Evolutionary conservation across 2,113 vertebrate species (phyloP).

Genomic region (Thryonomys swinderianus): DNA sequence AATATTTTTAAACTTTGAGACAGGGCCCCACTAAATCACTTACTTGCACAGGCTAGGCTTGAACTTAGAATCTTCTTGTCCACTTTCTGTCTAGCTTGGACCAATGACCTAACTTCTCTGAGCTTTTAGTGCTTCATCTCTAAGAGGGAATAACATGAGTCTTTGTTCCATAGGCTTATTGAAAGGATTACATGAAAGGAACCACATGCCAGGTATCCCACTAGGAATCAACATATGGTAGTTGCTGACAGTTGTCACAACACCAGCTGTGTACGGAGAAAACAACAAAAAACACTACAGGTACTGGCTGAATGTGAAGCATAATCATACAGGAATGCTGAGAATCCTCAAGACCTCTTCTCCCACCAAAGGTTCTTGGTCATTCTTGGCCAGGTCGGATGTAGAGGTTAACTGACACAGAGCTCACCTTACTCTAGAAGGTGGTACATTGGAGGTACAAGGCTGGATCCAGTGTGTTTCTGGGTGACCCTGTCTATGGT

Average conservation of each 20-base stretch:
- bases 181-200: background rate
- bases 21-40: background rate
- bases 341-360: background rate
- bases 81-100: background rate
- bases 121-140: background rate
- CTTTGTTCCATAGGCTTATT: background rate
- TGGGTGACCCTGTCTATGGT: background rate
- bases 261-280: background rate
- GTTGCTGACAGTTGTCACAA: background rate
- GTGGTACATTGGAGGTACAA: background rate
- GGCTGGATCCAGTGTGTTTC: background rate
- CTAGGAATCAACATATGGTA: fast-evolving
- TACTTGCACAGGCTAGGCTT: background rate
- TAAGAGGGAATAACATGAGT: background rate
- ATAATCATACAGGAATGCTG: background rate
- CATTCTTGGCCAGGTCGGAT: background rate
- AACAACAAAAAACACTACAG: background rate
- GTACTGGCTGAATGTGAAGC: background rate
- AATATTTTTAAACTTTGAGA: background rate
- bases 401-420: background rate
- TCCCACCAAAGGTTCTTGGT: background rate
- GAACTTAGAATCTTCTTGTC: background rate
- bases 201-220: fast-evolving
- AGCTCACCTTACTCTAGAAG: background rate
- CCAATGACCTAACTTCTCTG: background rate